Conservation (phyloP, 30 jellyfish, hydroid and myxozoan genomes). For the Chrysaora quinquecirrha region DNA sequence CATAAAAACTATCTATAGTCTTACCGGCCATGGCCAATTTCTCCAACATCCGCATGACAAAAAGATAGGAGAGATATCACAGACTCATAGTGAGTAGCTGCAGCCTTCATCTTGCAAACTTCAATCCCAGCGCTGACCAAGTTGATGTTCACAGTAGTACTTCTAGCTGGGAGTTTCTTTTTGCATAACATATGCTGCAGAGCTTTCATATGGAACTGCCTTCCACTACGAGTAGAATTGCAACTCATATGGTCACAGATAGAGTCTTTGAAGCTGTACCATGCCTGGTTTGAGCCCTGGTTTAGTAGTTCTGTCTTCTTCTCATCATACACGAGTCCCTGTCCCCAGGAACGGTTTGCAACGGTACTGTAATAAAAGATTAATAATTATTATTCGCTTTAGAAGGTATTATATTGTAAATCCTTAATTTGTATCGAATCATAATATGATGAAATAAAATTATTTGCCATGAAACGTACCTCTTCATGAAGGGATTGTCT, state of each 20-base stretch:
- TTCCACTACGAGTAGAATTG: conserved; percentile 15
- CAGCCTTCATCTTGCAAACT: conserved; percentile 59
- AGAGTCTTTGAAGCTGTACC: conserved; percentile 53
- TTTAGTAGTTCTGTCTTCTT: conserved; percentile 2
- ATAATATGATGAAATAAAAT: conserved; percentile 6
- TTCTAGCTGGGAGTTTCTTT: background rate
- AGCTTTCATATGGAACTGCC: conserved; percentile 45
- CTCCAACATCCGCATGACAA: conserved; percentile 20
- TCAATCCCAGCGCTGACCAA: conserved; percentile 46
- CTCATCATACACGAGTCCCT: conserved; percentile 26
- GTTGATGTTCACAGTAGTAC: conserved; percentile 17
- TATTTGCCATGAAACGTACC: conserved; percentile 13
- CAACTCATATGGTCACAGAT: conserved; percentile 28
- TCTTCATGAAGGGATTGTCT: conserved; percentile 23
- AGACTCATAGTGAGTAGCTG: conserved; percentile 30
- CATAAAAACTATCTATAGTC: conserved; percentile 14
- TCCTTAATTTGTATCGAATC: conserved; percentile 2
- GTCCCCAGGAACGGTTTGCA: conserved; percentile 34
- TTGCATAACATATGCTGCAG: conserved; percentile 7
- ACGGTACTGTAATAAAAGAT: conserved; percentile 12
- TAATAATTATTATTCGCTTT: conserved; percentile 1
- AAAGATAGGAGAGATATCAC: conserved; percentile 26
- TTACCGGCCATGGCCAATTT: conserved; percentile 31
- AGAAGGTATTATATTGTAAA: conserved; percentile 5
- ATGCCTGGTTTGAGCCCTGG: conserved; percentile 43